Base-by-base conservation (phyloP, 2,888 invertebrate species). In the Mimas tiliae region DNA sequence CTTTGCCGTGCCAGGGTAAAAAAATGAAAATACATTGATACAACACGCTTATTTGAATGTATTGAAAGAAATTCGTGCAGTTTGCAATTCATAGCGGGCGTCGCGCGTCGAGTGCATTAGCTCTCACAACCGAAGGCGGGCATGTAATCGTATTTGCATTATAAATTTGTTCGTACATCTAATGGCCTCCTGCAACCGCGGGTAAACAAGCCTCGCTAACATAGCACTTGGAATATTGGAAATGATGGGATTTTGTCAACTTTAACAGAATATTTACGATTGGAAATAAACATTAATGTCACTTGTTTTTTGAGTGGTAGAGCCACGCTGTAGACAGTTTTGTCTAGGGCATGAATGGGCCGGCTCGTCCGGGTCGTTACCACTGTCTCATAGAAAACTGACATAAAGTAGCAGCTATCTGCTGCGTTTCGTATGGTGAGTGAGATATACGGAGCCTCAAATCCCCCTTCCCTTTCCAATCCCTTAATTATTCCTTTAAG, bases 121-220 rank as follows among this genome's bases (percentile, higher is more conserved):
- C 89, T 84, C 83, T 79, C 82, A 77, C 65, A 67, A 81, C 85
- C 82, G 82, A 79, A 71, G 79, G 77, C 81, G 78, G 81, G 84
- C 82, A 74, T 84, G 90, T 91, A 92, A 92, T 93, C 90, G 88
- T 91, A 91, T 93, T 93, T 93, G 89, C 93, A 93, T 93, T 92
- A 93, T 91, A 92, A 92, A 92, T 92, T 89, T 88, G 87, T 88
- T 86, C 83, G 84, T 87, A 88, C 87, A 85, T 82, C 82, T 92
- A 93, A 92, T 91, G 89, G 89, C 79, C 83, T 69, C 84, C 81
- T 82, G 81, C 83, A 82, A 84, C 85, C 84, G 80, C 81, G 81
- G 73, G 84, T 81, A 89, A 89, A 89, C 83, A 86, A 80, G 75
- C 74, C 74, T 48, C 55, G 45, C 33, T 73, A 72, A 70, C 72